phyloP scores from a whole-genome alignment of 2,888 invertebrate species.

The Hypomecis atomaria region DNA sequence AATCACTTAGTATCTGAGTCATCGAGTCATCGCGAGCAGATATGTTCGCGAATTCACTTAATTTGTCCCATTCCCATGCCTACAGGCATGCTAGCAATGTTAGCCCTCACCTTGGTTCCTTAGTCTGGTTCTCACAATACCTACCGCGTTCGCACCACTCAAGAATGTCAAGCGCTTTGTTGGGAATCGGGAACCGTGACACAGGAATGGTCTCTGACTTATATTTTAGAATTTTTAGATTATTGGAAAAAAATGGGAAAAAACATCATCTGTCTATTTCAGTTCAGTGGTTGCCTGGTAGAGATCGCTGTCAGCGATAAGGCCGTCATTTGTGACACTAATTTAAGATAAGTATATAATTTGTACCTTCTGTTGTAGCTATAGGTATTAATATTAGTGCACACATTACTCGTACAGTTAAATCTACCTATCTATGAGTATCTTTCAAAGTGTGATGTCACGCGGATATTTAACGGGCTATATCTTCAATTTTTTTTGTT shows the following conservation, averaged over 20 bases:
- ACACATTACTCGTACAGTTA: too few species aligned
- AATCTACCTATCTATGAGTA: too few species aligned
- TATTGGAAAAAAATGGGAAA: not conserved
- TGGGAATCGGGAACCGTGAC: conserved; percentile 36
- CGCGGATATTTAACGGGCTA: too few species aligned
- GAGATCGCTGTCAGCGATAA: too few species aligned
- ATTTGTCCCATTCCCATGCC: conserved; percentile 75
- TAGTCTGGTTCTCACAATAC: conserved; percentile 60
- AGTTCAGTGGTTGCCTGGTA: too few species aligned
- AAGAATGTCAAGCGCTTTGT: conserved; percentile 55
- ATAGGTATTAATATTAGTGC: too few species aligned
- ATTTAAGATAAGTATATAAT: too few species aligned
- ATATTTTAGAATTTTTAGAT: conserved; percentile 1
- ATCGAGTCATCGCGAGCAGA: conserved; percentile 8
- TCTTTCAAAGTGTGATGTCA: too few species aligned
- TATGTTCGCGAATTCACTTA: conserved; percentile 51
- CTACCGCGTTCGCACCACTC: conserved; percentile 56
- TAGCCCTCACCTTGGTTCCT: conserved; percentile 40
- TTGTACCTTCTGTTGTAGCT: too few species aligned
- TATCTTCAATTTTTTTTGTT: too few species aligned
- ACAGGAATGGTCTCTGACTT: conserved; percentile 16
- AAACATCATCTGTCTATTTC: not conserved
- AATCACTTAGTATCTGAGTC: conserved; percentile 28
- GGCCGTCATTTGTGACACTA: too few species aligned
- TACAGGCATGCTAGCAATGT: conserved; percentile 64